Base-by-base conservation (phyloP, 2,888 invertebrate genomes). In the Eilema caniola region DNA sequence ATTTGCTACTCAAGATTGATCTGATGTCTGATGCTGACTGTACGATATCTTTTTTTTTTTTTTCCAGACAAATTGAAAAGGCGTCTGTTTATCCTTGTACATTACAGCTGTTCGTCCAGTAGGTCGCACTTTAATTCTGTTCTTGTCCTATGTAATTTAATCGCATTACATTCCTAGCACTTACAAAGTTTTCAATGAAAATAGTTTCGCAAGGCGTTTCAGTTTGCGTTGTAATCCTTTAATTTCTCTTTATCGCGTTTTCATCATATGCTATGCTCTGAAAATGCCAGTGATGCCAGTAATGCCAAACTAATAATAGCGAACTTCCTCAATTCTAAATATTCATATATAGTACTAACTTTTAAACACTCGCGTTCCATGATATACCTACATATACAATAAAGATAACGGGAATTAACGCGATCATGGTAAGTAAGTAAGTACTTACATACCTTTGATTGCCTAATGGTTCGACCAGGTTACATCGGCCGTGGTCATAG, bases 131-230 rank as follows among this genome's bases (percentile, higher is more conserved):
- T 62, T 23, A 11, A 1, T 33, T 4, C 1, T 33, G 31, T 23
- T 37, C 62, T 14, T 20, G 1, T 47, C 47, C 2, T 14, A 47
- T 25, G 16, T 8, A 11, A 4, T 8, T n/a, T 28, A 53, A 53
- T 12, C 47, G 28, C 7, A 47, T 64, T 25, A 11, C 14, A n/a
- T 47, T 47, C n/a, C 28, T 28, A 1, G n/a, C 47, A 28, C 53
- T 64, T 23, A 31, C 31, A n/a, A 56, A 56, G 23, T 31, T 56
- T 56, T 56, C 11, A 56, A 53, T 65, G n/a, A 31, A 31, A 65
- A 33, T 65, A 28, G 65, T 33, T 64, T 56, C 33, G 23, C 14
- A 31, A 56, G 23, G 14, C 16, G 23, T 56, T 41, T 31, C 31
- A 16, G 20, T 41, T 63, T 25, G 24, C 41, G 5, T 11, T 64